Evolutionary conservation across 1,140 invertebrate species (phyloP), one percentile per base, ranked within the genome.

Genomic region (Euwallacea fornicatus): DNA sequence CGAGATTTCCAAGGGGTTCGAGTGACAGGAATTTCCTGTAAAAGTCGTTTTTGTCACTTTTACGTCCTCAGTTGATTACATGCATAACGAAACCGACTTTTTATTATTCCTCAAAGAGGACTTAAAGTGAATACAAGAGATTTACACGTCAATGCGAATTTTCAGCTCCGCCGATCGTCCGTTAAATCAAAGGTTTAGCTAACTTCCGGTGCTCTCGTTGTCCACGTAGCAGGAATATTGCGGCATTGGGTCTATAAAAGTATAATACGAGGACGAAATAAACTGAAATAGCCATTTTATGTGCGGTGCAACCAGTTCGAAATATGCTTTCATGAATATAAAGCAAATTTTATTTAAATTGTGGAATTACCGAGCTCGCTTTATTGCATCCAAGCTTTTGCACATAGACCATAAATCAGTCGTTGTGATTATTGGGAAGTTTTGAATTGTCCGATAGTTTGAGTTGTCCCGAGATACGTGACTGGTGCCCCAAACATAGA

Each of bases 1-100:
- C 6, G 63, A 50, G 63, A 54, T 15, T 7, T 54, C 8, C 16
- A 50, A 63, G 47, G 63, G 16, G 50, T 65, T 65, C 46, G 15
- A 53, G 50, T 42, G 63, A 33, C 54, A n/a, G 16, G 61, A 44
- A 63, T 63, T 63, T 46, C 42, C 33, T n/a, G 61, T 63, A 21
- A 10, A 16, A n/a, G 61, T 13, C 63, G 47, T 65, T 65, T 65
- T 65, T 65, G 54, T 65, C 63, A 65, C 63, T 65, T 65, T 65
- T 65, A 53, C 63, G 63, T 46, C 44, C 33, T 33, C 16, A 65
- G 15, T 65, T 41, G 47, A 53, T 65, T 54, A 54, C 63, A 65
- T 65, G 63, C 63, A 65, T 21, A 21, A 63, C 4, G 61, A 16
- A 47, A 7, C 33, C 42, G 13, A 56, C 54, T 56, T 56, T 56